Evolutionary conservation across 2,113 vertebrate genomes (phyloP), one percentile per base, ranked within the genome.

Genomic region (Pseudopipra pipra): DNA sequence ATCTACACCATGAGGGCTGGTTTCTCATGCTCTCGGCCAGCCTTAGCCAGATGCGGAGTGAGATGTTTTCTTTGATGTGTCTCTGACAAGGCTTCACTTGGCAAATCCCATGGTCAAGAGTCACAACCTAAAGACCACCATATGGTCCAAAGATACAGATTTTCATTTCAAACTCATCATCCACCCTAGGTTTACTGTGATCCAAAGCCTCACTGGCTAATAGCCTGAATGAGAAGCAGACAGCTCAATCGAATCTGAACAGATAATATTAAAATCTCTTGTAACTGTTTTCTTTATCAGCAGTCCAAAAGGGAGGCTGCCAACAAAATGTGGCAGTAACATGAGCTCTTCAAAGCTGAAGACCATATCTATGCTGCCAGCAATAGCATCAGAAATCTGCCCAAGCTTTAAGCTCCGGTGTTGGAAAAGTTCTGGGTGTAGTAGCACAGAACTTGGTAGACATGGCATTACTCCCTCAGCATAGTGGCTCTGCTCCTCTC

Each of bases 401-500:
- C 58, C 39, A 35, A 80, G 11, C 27, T 68, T 79, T 58, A 75
- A 63, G 56, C 25, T 80, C 22, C 3, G 2, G 25, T 2, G 5
- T 5, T 46, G 56, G 46, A 62, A 71, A 23, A 56, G 30, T 27
- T 80, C 52, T 51, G 44, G 37, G 58, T 41, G 44, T 16, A 67
- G 67, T 2, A 66, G 46, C 46, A 74, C 7, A 9, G 62, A 70
- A 31, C 44, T 6, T 5, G 20, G 65, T 59, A 77, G 59, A 66
- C 28, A 46, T 0, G 2, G 39, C 0, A 2, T 47, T 24, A 27
- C 15, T 20, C 30, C 24, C 43, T 61, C 44, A 39, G 28, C 0
- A 0, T 20, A 19, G 20, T 24, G 75, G 39, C 14, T 75, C 62
- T 56, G 62, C 41, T 84, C n/a, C 27, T 62, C 72, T 84, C 72